Evolutionary conservation across 2,888 invertebrate genomes (phyloP).

Genomic region (Tuberolachnus salignus): DNA sequence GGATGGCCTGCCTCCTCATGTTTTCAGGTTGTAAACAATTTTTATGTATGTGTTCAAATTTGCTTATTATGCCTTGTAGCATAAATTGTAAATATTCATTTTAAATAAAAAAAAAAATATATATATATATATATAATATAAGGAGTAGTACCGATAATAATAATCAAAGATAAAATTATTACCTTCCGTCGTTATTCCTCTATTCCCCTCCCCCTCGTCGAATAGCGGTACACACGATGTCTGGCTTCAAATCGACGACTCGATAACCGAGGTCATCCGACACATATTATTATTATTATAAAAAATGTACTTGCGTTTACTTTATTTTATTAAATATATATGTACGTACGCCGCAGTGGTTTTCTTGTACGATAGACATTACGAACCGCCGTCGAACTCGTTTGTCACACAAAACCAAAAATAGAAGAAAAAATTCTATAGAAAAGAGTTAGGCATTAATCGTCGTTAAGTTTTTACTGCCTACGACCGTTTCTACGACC

Average conservation of each 20-base stretch:
- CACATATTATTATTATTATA: neutral
- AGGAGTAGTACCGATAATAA: neutral
- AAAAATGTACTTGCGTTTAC: neutral
- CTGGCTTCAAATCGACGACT: neutral
- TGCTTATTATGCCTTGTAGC: too few species aligned
- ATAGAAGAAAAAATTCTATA: neutral
- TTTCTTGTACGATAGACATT: neutral
- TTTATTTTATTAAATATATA: too few species aligned
- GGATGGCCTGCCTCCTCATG: too few species aligned
- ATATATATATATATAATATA: too few species aligned
- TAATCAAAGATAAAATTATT: neutral
- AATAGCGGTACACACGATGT: neutral
- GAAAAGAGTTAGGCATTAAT: neutral
- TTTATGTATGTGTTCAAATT: too few species aligned
- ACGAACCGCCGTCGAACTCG: slow-evolving; percentile 3
- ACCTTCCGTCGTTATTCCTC: neutral
- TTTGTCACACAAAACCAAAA: slow-evolving; percentile 20
- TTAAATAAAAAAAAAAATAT: too few species aligned
- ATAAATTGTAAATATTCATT: too few species aligned
- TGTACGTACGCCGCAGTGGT: neutral
- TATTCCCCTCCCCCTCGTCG: neutral
- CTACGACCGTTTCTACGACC: neutral
- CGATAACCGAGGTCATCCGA: slow-evolving; percentile 44
- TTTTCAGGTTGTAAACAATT: too few species aligned
- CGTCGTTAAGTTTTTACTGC: neutral